These are phyloP conservation scores for Calameuta idolon DNA, from an alignment of 2,888 invertebrate genomes.

Conservation along the genomic window DNA sequence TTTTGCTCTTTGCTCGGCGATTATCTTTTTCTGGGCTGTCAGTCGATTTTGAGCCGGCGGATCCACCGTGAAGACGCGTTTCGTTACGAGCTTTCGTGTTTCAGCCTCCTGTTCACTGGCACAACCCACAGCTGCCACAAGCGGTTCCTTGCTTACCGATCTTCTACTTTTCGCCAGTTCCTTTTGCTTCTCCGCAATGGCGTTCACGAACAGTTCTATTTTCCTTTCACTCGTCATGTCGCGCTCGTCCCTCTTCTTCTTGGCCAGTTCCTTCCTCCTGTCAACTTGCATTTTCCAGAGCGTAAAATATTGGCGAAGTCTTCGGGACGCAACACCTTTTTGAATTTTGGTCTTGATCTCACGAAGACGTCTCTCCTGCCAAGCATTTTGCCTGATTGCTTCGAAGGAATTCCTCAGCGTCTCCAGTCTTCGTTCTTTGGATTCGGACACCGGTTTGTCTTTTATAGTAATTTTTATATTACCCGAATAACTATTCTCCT, in stretches of 20 bases:
- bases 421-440: conserved; percentile 26
- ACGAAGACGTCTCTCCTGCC: conserved; percentile 40
- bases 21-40: conserved; percentile 79
- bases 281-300: conserved; percentile 43
- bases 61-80: conserved; percentile 27
- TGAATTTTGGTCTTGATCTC: conserved; percentile 44
- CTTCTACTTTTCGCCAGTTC: conserved; percentile 30
- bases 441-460: conserved; percentile 44
- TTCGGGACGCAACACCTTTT: conserved; percentile 30
- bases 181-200: conserved; percentile 53
- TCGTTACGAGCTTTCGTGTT: not conserved
- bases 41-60: conserved; percentile 51
- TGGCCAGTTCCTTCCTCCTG: conserved; percentile 24
- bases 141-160: not conserved
- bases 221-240: conserved; percentile 49
- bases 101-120: not conserved
- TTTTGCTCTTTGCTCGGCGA: conserved; percentile 78
- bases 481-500: conserved; percentile 23
- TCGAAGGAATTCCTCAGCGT: conserved; percentile 41
- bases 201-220: conserved; percentile 56
- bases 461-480: conserved; percentile 56
- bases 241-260: conserved; percentile 28
- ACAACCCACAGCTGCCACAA: not conserved
- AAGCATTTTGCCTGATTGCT: conserved; percentile 37
- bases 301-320: conserved; percentile 43